Evolutionary conservation across 2,113 vertebrate species (phyloP), one percentile per base, ranked within the genome.

Genomic region (Progne subis): DNA sequence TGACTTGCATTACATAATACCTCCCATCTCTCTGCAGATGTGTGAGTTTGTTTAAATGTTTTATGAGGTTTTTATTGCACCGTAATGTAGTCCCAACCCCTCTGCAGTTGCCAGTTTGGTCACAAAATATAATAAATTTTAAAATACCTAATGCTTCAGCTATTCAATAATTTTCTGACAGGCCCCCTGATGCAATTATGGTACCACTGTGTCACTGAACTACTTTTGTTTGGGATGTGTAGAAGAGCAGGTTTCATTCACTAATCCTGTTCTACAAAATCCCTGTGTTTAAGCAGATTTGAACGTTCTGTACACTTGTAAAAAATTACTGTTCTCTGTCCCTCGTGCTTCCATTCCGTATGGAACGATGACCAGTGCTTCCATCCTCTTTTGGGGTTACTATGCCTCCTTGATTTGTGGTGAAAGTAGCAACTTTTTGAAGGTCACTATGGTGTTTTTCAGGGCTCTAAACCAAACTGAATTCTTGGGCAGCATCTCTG

Each of bases 21-120:
- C 90, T 98, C 95, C 97, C 97, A 97, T 98, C 96, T 97, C 97
- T 97, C 96, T 95, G 90, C 97, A 97, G 97, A 97, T 97, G 96
- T 97, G 94, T 96, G 97, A 97, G 97, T 97, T 97, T 95, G 94
- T 94, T 96, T 95, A 97, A 96, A 97, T 86, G 88, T 97, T 97
- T 97, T 97, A 97, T 92, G 95, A 95, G 96, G 85, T 94, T 97
- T 98, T 97, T 95, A 97, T 98, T 98, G 92, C 93, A 59, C 72
- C 95, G 93, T 92, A 96, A 97, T 77, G 80, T 75, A 90, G 90
- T 79, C 94, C 86, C 68, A 96, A 81, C 72, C 70, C 93, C 85
- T 97, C 93, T 96, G 91, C 79, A 83, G 93, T 96, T 97, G 96
- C 93, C 95, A 97, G 91, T 88, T 94, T 96, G 82, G 82, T 95